Conservation (phyloP, 2,113 vertebrate genomes). For the Cochlearius cochlearius region DNA sequence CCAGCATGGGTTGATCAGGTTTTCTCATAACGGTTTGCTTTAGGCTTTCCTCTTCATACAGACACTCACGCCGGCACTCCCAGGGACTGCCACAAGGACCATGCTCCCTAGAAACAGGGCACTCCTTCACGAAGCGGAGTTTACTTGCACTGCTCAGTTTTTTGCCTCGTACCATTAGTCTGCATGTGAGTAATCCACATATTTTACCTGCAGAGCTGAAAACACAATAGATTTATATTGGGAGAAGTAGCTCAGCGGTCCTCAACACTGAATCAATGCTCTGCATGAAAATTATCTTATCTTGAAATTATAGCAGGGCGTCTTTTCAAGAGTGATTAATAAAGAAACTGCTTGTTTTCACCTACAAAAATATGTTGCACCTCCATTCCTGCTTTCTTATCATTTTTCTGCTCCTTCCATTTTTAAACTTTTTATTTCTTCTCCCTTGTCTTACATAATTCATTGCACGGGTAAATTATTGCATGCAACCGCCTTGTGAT, state of each 20-base stretch:
- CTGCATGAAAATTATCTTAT: background rate
- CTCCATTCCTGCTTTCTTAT: background rate
- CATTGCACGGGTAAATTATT: constrained; percentile 20
- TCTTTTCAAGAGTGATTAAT: background rate
- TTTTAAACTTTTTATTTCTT: constrained; percentile 36
- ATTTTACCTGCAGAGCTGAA: background rate
- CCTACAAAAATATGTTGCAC: background rate
- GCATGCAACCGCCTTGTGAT: constrained; percentile 16
- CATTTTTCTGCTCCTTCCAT: background rate
- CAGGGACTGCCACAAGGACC: background rate
- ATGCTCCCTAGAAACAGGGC: background rate
- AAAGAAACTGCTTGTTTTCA: background rate
- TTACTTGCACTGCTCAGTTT: background rate
- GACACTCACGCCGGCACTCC: background rate
- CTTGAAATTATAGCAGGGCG: background rate
- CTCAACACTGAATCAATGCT: background rate
- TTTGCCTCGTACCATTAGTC: background rate
- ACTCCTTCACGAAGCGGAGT: background rate
- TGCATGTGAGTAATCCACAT: background rate
- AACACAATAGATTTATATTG: background rate
- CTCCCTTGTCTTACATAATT: constrained; percentile 3
- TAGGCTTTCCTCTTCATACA: background rate
- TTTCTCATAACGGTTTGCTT: background rate
- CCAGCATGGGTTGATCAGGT: background rate
- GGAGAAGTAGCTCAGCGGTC: background rate